phyloP scores from a whole-genome alignment of 2,888 invertebrate genomes.

The Drosophila tanythrix region DNA sequence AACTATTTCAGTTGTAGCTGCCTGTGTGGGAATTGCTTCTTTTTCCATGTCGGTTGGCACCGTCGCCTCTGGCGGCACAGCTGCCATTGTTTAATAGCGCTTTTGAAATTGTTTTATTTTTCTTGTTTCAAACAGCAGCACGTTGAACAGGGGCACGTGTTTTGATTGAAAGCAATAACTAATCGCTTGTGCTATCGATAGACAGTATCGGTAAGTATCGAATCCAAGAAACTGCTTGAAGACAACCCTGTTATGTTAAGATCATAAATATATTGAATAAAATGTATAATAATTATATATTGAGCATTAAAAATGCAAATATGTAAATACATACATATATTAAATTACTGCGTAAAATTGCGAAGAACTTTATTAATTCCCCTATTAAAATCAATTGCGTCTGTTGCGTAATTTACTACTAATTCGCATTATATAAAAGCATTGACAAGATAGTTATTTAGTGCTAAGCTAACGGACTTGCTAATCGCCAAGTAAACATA shows the following conservation, averaged over 20 bases:
- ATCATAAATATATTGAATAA: not conserved
- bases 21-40: not conserved
- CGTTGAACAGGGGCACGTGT: slow-evolving; percentile 61
- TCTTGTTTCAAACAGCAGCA: slow-evolving; percentile 21
- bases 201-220: not conserved
- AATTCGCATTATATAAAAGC: slow-evolving; percentile 40
- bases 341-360: slow-evolving; percentile 49
- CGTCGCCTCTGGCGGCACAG: slow-evolving; percentile 34
- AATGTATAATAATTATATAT: not conserved
- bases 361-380: slow-evolving; percentile 55
- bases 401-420: slow-evolving; percentile 21
- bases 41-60: slow-evolving; percentile 14
- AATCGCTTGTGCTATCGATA: slow-evolving; percentile 35
- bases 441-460: slow-evolving; percentile 56
- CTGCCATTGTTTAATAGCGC: slow-evolving; percentile 8
- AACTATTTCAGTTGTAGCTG: not conserved
- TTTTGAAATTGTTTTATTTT: not conserved
- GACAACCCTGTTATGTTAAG: not conserved
- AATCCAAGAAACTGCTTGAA: not conserved
- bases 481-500: slow-evolving; percentile 25
- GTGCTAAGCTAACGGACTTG: slow-evolving; percentile 63
- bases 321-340: not conserved
- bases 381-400: slow-evolving; percentile 58
- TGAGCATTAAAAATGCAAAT: not conserved
- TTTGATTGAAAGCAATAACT: slow-evolving; percentile 22